phyloP scores from a whole-genome alignment of 1,140 invertebrate species.

The Dendrolimus punctatus region DNA sequence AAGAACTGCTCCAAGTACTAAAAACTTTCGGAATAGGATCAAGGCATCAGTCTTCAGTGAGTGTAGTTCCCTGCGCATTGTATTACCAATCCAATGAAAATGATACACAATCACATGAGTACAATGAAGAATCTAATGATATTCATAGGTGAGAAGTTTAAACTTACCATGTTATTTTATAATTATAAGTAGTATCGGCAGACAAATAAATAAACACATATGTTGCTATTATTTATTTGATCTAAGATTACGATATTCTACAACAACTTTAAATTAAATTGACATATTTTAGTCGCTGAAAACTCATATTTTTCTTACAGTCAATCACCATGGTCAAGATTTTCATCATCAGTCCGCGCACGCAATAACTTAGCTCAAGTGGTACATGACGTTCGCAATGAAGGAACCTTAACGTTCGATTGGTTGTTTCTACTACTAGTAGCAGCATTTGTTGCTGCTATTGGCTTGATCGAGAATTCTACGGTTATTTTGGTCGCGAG shows the following conservation, averaged over 20 bases:
- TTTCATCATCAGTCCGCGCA: constrained; percentile 74
- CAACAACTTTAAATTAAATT: too few species aligned
- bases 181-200: too few species aligned
- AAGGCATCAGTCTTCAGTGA: constrained; percentile 42
- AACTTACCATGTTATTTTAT: too few species aligned
- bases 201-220: too few species aligned
- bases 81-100: constrained; percentile 32
- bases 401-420: constrained; percentile 82
- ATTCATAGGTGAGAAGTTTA: too few species aligned
- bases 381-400: constrained; percentile 76
- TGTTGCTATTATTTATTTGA: too few species aligned
- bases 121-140: too few species aligned
- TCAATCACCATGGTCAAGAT: constrained; percentile 66
- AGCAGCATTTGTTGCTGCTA: constrained; percentile 77
- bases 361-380: constrained; percentile 81
- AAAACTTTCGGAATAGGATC: constrained; percentile 48
- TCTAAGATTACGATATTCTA: too few species aligned
- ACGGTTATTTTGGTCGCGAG: constrained; percentile 81
- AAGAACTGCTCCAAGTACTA: constrained; percentile 52
- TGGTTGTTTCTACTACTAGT: constrained; percentile 79
- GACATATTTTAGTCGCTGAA: background rate
- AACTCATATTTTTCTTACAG: constrained; percentile 10
- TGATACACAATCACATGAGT: too few species aligned
- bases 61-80: constrained; percentile 59
- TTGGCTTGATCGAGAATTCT: constrained; percentile 86